phyloP scores from a whole-genome alignment of 2,888 invertebrate species.

The Ormyrus labotus region DNA sequence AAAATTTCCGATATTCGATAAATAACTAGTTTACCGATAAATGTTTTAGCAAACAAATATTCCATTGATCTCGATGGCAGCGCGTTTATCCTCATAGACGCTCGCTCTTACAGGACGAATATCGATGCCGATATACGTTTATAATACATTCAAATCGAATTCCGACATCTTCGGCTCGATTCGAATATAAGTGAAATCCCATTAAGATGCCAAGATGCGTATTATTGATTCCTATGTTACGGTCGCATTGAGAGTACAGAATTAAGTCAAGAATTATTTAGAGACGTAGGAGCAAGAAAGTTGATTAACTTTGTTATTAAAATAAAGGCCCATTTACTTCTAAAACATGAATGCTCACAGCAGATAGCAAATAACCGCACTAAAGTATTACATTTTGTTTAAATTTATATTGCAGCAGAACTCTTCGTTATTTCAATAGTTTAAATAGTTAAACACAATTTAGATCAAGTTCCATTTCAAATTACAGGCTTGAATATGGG shows the following conservation, averaged over 20 bases:
- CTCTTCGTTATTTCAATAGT: too few species aligned
- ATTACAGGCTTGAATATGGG: too few species aligned
- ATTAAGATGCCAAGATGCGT: constrained; percentile 47
- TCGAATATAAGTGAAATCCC: constrained; percentile 44
- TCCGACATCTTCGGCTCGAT: constrained; percentile 24
- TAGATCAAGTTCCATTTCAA: too few species aligned
- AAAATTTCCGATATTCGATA: constrained; percentile 7
- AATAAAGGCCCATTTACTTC: background rate
- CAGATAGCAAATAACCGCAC: too few species aligned
- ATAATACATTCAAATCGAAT: constrained; percentile 49
- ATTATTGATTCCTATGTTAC: constrained; percentile 34
- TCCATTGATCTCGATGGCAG: constrained; percentile 1
- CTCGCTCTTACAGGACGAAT: constrained; percentile 21
- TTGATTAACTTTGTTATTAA: background rate
- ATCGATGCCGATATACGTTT: constrained; percentile 5
- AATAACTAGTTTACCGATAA: constrained; percentile 20
- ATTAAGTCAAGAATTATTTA: background rate
- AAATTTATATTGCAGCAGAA: too few species aligned
- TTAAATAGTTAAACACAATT: too few species aligned
- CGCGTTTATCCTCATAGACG: too few species aligned
- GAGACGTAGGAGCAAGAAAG: background rate
- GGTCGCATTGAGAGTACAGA: background rate
- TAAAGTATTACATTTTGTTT: too few species aligned
- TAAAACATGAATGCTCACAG: background rate
- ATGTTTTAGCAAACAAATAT: constrained; percentile 39